Evolutionary conservation across 2,888 invertebrate genomes (phyloP), one percentile per base, ranked within the genome.

Genomic region (Leptinotarsa juncta): DNA sequence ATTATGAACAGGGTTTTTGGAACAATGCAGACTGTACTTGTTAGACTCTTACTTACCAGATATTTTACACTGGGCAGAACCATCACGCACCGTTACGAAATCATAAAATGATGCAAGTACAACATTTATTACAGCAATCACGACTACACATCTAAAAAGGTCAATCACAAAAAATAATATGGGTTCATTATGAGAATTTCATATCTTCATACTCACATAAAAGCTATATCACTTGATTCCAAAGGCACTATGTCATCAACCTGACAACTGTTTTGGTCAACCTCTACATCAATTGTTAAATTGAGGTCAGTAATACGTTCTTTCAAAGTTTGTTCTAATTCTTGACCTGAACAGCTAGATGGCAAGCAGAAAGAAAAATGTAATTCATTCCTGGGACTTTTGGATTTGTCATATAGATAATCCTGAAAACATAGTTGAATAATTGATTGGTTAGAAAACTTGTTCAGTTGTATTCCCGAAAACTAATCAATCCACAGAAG

Each of bases 331-430:
- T 85, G 82, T 32, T 88, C 87, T n/a, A 92, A 89, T 10, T 91
- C 90, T 5, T 85, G 82, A 1, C 89, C 87, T 32, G 88, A 86
- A 80, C 92, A 92, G 0, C 90, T 88, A 60, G 90, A 90, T 16
- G 92, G 92, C 16, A 92, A 88, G 81, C 92, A 92, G 0, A 91
- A 90, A 3, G 91, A 91, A 90, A 92, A 92, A 71, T 90, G 90
- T 0, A 91, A 81, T 70, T 85, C 81, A 78, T 83, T 83, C 51
- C 83, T 73, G 3, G 80, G 75, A 48, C 55, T 77, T 18, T 73
- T 76, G 15, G 74, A 67, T 3, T 71, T 68, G 48, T 80, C 79
- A 23, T 75, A 74, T 0, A 76, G 51, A 57, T 73, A 78, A 23
- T 76, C 77, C 81, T 81, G 57, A 60, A 77, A 74, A 75, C 7